Evolutionary conservation across 2,888 invertebrate species (phyloP), one percentile per base, ranked within the genome.

Genomic region (Hyposoter dolosus): DNA sequence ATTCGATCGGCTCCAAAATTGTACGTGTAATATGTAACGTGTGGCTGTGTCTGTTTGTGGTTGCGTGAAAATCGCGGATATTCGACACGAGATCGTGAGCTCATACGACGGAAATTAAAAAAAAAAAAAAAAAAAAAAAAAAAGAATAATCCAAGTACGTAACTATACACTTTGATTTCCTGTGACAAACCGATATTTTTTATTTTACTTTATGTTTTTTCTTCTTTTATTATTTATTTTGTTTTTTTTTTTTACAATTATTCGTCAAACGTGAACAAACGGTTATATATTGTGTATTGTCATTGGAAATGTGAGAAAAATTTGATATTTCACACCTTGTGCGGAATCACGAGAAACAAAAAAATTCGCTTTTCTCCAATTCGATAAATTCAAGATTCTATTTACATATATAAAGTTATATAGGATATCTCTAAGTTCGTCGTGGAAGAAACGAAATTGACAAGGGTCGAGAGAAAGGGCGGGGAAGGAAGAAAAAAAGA

Each of bases 301-400:
- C 78, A 69, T 79, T 79, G 56, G 45, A 69, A 68, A 79, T 60
- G 28, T 47, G 75, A 85, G 60, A 28, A 81, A 83, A 81, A 63
- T 68, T 71, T 53, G 71, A 66, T 19, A 66, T 53, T 69, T 32
- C 76, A 69, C 75, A 82, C 69, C 47, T 76, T 66, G 69, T 71
- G 71, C 71, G 77, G 72, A 45, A n/a, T 72, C 66, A 66, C 72
- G 43, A 66, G 72, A 56, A 72, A 23, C 35, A 56, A 12, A 56
- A 23, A 17, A 0, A 60, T 60, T 56, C 10, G 28, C 1, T 60
- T 60, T n/a, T 28, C 60, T 60, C 35, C 23, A 28, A n/a, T 65
- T 77, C 6, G 17, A 50, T 68, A 66, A 53, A 68, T 77, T 66
- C 17, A 77, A 76, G 17, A 65, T 63, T 19, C 60, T 77, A 65